Evolutionary conservation across 2,113 vertebrate genomes (phyloP), one percentile per base, ranked within the genome.

Genomic region (Sisor rabdophorus): DNA sequence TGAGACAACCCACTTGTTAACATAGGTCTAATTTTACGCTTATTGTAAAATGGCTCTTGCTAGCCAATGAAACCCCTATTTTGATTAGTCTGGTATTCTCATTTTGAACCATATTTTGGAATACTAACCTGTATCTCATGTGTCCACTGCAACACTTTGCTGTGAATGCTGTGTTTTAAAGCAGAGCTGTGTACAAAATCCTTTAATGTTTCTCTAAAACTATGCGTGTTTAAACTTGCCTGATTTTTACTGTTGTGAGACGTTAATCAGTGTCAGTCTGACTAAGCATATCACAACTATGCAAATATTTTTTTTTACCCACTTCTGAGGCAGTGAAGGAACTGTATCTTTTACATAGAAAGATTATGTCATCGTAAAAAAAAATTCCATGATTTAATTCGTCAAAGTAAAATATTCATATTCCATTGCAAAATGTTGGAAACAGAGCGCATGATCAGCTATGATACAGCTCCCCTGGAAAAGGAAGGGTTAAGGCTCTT

Each of bases 231-330:
- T 17, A 26, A 47, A 65, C 77, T 64, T 0, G 77, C 20, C 52
- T 20, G 53, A 64, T 55, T 48, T 54, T 74, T 65, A 63, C 61
- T 24, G 48, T 52, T 64, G 50, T 16, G 17, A 64, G 68, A 72
- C 50, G 24, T 54, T 48, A 19, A 63, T 54, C 50, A 1, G 24
- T 55, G 59, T 78, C 59, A 30, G 60, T 72, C 44, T 78, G 77
- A 78, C 77, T 78, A 78, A 65, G 70, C 69, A 24, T 72, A 72
- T 78, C 40, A 69, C 54, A 48, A 61, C 48, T 64, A 61, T 71
- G 59, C 64, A 58, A 56, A 22, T 64, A 48, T 72, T 72, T 56
- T 17, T 58, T 78, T 78, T 54, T 24, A 2, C 24, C 63, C 20
- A 20, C 17, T 72, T 19, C 30, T 63, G 3, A 36, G 28, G 10